These are phyloP conservation scores for Entomyzon cyanotis DNA, from an alignment of 2,113 vertebrate genomes.

Conservation along the genomic window DNA sequence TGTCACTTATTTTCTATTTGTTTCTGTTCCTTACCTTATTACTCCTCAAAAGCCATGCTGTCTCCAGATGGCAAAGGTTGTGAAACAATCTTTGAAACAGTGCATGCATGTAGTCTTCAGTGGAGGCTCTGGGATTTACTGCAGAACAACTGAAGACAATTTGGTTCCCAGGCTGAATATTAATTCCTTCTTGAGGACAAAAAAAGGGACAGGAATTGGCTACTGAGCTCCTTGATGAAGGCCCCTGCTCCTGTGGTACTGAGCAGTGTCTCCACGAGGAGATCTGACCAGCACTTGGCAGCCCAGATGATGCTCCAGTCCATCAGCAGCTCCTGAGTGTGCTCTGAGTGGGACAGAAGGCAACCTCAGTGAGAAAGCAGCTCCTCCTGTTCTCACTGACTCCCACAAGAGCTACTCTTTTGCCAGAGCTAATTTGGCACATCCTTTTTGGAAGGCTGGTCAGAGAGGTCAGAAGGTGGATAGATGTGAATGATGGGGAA, in stretches of 20 bases:
- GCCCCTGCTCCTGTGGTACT: neutral
- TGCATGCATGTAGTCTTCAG: neutral
- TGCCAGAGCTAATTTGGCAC: neutral
- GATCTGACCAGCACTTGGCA: rapidly evolving
- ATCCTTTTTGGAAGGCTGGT: neutral
- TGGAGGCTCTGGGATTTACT: neutral
- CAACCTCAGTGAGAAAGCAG: neutral
- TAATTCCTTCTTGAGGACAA: neutral
- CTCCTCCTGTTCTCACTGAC: neutral
- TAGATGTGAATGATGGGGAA: neutral
- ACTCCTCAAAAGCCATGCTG: neutral
- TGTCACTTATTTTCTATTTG: neutral
- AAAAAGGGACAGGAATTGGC: neutral
- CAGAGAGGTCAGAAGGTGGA: neutral
- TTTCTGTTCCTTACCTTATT: neutral
- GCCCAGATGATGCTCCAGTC: neutral
- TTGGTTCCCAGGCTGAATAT: neutral
- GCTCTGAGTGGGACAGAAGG: neutral
- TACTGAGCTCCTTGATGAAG: neutral
- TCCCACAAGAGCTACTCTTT: neutral
- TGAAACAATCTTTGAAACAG: neutral
- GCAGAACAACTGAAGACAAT: neutral
- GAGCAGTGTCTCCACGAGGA: neutral
- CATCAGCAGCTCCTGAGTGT: neutral
- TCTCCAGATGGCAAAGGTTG: neutral